A percentile compares a stretch with the other conserved stretches of the same genome.
Evolutionary conservation across 1,140 invertebrate species (phyloP).

Genomic region (Bombus consobrinus): DNA sequence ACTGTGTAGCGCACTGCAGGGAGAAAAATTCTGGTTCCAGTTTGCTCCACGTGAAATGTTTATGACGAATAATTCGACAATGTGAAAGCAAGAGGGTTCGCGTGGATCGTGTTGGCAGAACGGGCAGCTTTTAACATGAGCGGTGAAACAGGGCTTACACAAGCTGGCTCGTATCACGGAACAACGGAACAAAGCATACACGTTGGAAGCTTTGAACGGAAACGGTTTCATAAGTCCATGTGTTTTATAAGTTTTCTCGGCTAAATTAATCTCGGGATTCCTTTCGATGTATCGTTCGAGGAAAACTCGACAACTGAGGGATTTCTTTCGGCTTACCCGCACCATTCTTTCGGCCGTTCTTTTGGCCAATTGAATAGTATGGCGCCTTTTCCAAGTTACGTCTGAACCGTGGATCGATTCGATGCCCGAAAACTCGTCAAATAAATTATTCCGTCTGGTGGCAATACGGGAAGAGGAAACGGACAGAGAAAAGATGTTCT

Average conservation of each 20-base stretch:
- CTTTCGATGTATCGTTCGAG: neutral
- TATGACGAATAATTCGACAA: slow-evolving; percentile 18
- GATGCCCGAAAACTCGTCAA: neutral
- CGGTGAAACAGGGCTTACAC: neutral
- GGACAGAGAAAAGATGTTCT: neutral
- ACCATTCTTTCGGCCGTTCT: neutral
- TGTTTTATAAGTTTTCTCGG: slow-evolving; percentile 2
- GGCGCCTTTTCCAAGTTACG: neutral
- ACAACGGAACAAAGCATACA: neutral
- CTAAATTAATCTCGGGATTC: slow-evolving; percentile 8
- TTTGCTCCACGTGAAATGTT: slow-evolving; percentile 5
- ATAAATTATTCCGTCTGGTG: neutral
- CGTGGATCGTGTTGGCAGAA: neutral
- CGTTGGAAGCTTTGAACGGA: neutral
- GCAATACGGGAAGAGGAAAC: neutral
- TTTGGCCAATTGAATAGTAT: neutral
- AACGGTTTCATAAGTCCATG: neutral
- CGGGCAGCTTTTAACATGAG: slow-evolving; percentile 3
- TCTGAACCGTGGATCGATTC: neutral
- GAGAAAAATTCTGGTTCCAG: too few species aligned
- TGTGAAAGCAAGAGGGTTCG: neutral
- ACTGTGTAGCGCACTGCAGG: too few species aligned
- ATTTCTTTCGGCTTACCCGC: neutral
- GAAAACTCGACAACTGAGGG: too few species aligned
- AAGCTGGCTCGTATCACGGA: too few species aligned